Conservation (phyloP, 2,797 vertebrate genomes). For the Sebastes steindachneri region DNA sequence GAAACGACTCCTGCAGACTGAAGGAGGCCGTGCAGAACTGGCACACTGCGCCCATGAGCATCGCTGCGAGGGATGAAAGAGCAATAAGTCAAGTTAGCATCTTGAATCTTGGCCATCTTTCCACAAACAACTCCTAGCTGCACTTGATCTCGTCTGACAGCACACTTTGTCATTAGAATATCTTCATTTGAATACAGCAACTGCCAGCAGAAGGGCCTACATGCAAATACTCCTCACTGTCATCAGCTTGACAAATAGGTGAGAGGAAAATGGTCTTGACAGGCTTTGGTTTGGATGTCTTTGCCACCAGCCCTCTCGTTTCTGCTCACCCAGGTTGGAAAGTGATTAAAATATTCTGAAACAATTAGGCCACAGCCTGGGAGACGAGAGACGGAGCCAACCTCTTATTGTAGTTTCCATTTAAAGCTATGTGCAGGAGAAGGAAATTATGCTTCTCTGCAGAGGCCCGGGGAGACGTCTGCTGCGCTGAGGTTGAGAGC, state of each 20-base stretch:
- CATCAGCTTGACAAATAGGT: conserved; percentile 26
- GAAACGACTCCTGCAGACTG: conserved; percentile 46
- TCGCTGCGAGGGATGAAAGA: conserved; percentile 67
- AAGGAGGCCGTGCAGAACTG: conserved; percentile 79
- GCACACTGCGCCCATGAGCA: conserved; percentile 69
- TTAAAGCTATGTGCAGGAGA: conserved; percentile 64
- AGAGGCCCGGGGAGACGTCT: conserved; percentile 58
- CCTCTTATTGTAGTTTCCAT: conserved; percentile 72
- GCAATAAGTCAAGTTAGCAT: conserved; percentile 44
- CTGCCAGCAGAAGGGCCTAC: conserved; percentile 10
- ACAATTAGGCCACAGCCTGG: conserved; percentile 70
- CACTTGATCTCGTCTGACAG: conserved; percentile 35
- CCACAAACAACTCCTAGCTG: conserved; percentile 27
- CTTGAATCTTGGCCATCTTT: conserved; percentile 53
- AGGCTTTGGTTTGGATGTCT: conserved; percentile 16
- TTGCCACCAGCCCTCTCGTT: conserved; percentile 35
- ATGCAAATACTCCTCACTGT: conserved; percentile 47
- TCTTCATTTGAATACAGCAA: conserved; percentile 56
- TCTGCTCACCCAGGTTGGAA: conserved; percentile 30
- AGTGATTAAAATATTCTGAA: conserved; percentile 56
- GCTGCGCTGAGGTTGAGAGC: conserved; percentile 55
- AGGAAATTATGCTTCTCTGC: conserved; percentile 66
- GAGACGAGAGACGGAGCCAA: conserved; percentile 43
- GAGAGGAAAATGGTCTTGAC: conserved; percentile 27
- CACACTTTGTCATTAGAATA: conserved; percentile 40